phyloP scores from a whole-genome alignment of 2,888 invertebrate genomes.

The Tetranychus truncatus region DNA sequence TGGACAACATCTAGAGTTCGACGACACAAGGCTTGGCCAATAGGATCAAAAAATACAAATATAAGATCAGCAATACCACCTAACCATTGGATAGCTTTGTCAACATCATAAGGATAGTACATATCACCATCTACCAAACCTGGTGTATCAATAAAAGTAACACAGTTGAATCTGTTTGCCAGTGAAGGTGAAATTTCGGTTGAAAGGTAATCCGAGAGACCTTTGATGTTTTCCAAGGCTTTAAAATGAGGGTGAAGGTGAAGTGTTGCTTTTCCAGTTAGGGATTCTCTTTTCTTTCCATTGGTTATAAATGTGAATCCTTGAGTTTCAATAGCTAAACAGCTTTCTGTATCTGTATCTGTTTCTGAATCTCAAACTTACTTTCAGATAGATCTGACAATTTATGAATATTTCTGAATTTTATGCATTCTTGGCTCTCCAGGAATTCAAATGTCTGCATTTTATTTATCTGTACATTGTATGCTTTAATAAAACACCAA shows the following conservation, averaged over 20 bases:
- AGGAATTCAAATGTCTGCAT: no score
- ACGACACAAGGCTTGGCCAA: conserved; percentile 42
- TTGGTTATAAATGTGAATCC: conserved; percentile 42
- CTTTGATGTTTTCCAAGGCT: background rate
- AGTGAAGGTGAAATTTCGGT: no score
- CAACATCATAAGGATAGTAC: conserved; percentile 43
- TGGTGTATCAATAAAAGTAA: conserved; percentile 5
- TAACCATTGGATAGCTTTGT: conserved; percentile 39
- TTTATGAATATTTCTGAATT: no score
- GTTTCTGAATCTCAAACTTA: no score
- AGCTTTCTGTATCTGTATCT: conserved; percentile 40
- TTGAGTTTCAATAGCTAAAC: conserved; percentile 44
- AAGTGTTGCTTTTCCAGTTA: conserved; percentile 41
- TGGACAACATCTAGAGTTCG: conserved; percentile 41
- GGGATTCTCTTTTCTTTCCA: conserved; percentile 40
- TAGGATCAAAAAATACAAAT: conserved; percentile 44
- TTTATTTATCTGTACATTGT: no score
- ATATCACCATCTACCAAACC: conserved; percentile 33
- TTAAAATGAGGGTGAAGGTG: conserved; percentile 31
- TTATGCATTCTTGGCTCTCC: no score
- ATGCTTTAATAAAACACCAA: no score
- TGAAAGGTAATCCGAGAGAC: no score
- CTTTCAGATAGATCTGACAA: no score
- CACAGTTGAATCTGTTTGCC: conserved; percentile 1
- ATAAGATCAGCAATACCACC: conserved; percentile 39